Percentiles rank a stretch among this genome's conserved stretches.
Evolutionary conservation across 1,140 invertebrate species (phyloP).

Genomic region (Aphelinus certus): DNA sequence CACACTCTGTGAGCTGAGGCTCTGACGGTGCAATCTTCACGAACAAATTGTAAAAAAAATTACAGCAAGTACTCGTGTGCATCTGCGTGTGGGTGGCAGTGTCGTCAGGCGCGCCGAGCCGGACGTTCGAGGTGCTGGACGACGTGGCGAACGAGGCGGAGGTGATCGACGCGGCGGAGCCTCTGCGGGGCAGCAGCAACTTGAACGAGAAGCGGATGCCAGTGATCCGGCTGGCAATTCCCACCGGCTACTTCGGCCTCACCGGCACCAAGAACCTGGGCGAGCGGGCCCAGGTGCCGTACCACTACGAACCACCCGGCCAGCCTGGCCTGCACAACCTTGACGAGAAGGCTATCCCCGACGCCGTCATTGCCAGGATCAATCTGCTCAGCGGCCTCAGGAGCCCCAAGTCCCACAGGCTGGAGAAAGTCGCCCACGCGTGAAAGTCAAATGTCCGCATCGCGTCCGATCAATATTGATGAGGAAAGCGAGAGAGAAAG

Average conservation of each 20-base stretch:
- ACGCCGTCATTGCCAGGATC: neutral
- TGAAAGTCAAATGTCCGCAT: too few species aligned
- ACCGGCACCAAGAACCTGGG: slow-evolving; percentile 45
- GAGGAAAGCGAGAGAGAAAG: too few species aligned
- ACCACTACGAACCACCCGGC: neutral
- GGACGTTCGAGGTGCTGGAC: slow-evolving; percentile 32
- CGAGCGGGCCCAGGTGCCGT: slow-evolving; percentile 46
- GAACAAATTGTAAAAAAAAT: neutral
- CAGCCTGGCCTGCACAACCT: slow-evolving; percentile 47
- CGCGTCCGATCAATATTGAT: too few species aligned
- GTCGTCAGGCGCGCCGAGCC: slow-evolving; percentile 30
- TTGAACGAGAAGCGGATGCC: slow-evolving; percentile 53
- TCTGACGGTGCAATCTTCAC: too few species aligned
- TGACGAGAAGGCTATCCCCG: slow-evolving; percentile 48
- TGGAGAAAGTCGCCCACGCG: slow-evolving; percentile 11
- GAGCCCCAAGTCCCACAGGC: slow-evolving; percentile 31
- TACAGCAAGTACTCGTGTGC: slow-evolving; percentile 47
- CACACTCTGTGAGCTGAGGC: too few species aligned
- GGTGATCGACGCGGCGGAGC: slow-evolving; percentile 43
- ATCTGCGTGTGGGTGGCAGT: slow-evolving; percentile 40
- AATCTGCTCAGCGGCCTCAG: neutral
- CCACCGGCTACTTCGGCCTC: slow-evolving; percentile 37
- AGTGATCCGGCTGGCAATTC: slow-evolving; percentile 44
- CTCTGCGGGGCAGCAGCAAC: slow-evolving; percentile 48
- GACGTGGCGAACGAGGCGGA: slow-evolving; percentile 49